phyloP scores from a whole-genome alignment of 2,113 vertebrate genomes.

The Spermophilus dauricus region DNA sequence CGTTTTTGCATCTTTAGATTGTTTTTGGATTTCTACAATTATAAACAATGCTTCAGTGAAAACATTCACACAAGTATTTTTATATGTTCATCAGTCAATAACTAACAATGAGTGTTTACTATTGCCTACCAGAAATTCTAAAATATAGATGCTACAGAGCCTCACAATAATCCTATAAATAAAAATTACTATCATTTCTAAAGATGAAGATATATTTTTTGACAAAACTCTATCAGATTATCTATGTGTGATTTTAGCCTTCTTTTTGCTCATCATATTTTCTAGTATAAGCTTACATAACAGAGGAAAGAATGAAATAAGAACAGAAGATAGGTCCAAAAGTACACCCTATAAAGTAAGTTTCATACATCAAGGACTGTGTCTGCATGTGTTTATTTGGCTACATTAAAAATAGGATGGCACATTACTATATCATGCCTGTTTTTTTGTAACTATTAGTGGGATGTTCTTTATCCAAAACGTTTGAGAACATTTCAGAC shows the following conservation, averaged over 20 bases:
- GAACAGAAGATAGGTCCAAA: neutral
- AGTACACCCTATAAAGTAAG: neutral
- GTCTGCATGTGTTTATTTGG: neutral
- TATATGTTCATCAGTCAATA: neutral
- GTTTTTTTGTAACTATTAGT: neutral
- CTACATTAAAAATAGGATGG: constrained; percentile 1
- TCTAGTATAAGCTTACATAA: neutral
- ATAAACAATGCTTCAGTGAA: neutral
- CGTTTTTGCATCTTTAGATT: neutral
- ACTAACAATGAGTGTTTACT: neutral
- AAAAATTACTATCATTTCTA: constrained; percentile 1
- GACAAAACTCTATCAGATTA: neutral
- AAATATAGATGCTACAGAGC: neutral
- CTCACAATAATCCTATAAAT: neutral
- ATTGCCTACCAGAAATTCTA: neutral
- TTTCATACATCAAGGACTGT: neutral
- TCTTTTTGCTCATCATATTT: constrained; percentile 3
- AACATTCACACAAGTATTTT: neutral
- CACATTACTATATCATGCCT: neutral
- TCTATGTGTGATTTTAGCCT: neutral
- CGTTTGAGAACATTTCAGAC: neutral
- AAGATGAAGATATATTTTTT: constrained; percentile 16
- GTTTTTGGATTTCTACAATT: constrained; percentile 40
- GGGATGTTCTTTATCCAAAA: neutral
- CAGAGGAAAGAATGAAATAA: neutral